Evolutionary conservation across 35 echinoderm and acorn worm genomes (phyloP).

Genomic region (Eucidaris tribuloides): DNA sequence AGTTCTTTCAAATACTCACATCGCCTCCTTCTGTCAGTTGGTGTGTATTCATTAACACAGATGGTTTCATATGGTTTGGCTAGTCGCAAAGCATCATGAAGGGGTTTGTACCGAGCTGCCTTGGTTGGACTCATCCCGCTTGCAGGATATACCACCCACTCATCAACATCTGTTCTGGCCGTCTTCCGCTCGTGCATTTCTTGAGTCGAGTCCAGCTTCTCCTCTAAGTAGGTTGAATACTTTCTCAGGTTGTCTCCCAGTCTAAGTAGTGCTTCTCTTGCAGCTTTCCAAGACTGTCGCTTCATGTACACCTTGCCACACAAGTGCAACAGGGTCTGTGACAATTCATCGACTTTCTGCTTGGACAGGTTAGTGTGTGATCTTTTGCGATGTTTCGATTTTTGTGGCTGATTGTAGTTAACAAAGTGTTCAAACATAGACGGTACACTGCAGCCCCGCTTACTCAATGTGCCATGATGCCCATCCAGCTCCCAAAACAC

Average conservation of each 20-base stretch:
- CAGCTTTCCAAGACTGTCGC: constrained; percentile 17
- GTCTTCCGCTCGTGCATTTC: neutral
- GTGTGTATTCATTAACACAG: neutral
- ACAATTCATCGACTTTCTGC: constrained; percentile 2
- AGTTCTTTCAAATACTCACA: neutral
- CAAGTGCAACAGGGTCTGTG: neutral
- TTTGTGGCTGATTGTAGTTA: constrained; percentile 34
- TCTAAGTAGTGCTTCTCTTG: neutral
- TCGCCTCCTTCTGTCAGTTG: neutral
- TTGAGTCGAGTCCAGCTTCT: neutral
- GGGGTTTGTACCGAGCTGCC: constrained; percentile 18
- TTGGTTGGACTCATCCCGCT: constrained; percentile 14
- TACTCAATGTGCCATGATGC: constrained; percentile 13
- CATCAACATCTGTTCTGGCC: constrained; percentile 35
- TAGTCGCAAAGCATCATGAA: neutral
- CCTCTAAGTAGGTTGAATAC: constrained; percentile 37
- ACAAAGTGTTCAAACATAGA: constrained; percentile 29
- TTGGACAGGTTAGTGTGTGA: neutral
- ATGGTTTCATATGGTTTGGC: neutral
- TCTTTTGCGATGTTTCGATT: constrained; percentile 23
- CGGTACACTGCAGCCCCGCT: constrained; percentile 6
- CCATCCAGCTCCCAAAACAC: constrained; percentile 41
- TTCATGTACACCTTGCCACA: constrained; percentile 18
- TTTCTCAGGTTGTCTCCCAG: constrained; percentile 39
- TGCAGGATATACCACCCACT: constrained; percentile 32